These are phyloP conservation scores for Chionoecetes opilio DNA, from an alignment of 1,140 invertebrate genomes.

Conservation along the genomic window DNA sequence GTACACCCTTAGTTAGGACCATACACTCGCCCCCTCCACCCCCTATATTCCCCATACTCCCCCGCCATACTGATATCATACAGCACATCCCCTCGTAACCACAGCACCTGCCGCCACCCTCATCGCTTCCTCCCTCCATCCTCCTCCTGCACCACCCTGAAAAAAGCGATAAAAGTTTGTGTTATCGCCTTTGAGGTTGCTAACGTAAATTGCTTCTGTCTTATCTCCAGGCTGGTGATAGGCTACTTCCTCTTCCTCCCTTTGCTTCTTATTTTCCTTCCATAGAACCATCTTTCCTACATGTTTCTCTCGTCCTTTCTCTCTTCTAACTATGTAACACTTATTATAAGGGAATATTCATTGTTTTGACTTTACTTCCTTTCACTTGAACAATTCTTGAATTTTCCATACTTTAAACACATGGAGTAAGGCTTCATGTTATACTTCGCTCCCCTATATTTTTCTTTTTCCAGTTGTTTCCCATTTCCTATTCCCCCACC, in stretches of 20 bases:
- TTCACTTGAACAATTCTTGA: too few species aligned
- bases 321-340: background rate
- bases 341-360: too few species aligned
- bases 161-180: slow-evolving; percentile 71
- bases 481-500: too few species aligned
- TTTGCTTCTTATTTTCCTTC: background rate
- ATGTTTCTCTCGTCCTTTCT: background rate
- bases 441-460: too few species aligned
- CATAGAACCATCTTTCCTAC: background rate
- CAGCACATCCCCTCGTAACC: background rate
- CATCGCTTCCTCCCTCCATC: background rate
- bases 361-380: too few species aligned
- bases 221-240: slow-evolving; percentile 67
- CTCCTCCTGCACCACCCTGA: background rate
- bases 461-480: too few species aligned
- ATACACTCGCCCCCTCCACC: slow-evolving; percentile 4
- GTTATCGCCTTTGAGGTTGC: slow-evolving; percentile 61
- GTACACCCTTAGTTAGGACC: background rate
- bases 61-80: background rate
- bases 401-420: background rate
- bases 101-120: background rate
- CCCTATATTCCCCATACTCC: background rate
- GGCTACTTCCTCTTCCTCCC: slow-evolving; percentile 32
- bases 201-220: slow-evolving; percentile 72
- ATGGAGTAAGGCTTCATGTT: background rate